phyloP scores from a whole-genome alignment of 2,113 vertebrate genomes.

The Pangasianodon gigas region DNA sequence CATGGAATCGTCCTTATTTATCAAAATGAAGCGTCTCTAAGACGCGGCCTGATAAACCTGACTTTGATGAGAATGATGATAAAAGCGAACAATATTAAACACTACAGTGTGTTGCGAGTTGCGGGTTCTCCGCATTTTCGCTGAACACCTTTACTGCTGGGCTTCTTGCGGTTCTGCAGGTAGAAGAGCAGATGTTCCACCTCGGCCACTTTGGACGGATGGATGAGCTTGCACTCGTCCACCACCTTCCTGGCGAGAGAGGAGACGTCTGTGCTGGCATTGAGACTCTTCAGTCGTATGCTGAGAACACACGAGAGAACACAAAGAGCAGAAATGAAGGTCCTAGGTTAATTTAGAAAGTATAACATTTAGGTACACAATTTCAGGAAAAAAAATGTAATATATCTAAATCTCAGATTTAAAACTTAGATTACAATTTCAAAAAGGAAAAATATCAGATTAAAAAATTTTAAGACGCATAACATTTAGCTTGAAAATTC shows the following conservation, averaged over 20 bases:
- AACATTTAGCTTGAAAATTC: neutral
- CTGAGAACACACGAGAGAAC: constrained; percentile 63
- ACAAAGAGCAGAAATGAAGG: neutral
- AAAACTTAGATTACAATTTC: neutral
- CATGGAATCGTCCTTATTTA: too few relatives aligned
- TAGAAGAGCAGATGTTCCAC: constrained; percentile 95
- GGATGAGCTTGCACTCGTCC: constrained; percentile 95
- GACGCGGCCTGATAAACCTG: neutral
- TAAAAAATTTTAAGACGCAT: neutral
- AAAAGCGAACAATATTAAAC: too few relatives aligned
- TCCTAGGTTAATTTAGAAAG: neutral
- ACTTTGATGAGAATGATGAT: neutral
- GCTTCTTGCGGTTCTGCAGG: constrained; percentile 87
- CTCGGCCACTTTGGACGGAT: constrained; percentile 84
- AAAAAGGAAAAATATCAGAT: neutral
- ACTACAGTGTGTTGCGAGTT: neutral
- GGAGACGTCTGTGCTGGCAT: constrained; percentile 86
- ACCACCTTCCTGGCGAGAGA: constrained; percentile 92
- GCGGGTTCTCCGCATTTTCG: neutral
- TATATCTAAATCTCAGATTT: neutral
- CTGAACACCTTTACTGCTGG: constrained; percentile 44
- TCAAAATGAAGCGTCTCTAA: too few relatives aligned
- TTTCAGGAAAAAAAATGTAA: neutral
- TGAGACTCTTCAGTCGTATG: constrained; percentile 93
- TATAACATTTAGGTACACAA: neutral